A percentile compares a stretch with the other conserved stretches of the same genome.
These are phyloP conservation scores for Chrysoperla carnea DNA, from an alignment of 1,140 invertebrate species.

Conservation along the genomic window DNA sequence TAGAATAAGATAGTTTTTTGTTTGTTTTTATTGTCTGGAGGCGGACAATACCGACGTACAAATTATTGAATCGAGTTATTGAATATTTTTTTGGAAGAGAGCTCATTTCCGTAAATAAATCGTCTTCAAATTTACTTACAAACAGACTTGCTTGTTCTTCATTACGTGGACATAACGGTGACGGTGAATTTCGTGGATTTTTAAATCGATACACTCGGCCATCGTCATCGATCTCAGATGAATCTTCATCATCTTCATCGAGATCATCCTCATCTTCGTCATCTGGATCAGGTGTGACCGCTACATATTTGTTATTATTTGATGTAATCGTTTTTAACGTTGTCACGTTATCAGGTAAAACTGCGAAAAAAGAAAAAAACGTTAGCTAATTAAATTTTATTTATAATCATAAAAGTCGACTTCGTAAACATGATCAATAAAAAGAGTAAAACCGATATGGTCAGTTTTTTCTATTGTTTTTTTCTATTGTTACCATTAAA, in stretches of 20 bases:
- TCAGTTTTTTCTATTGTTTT: too few relatives aligned
- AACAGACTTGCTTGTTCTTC: slow-evolving; percentile 48
- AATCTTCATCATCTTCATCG: slow-evolving; percentile 35
- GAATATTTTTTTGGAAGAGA: too few relatives aligned
- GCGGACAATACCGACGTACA: too few relatives aligned
- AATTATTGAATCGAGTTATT: too few relatives aligned
- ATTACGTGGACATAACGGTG: slow-evolving; percentile 61
- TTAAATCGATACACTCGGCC: slow-evolving; percentile 52
- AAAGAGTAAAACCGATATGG: too few relatives aligned
- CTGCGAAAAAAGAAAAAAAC: not conserved
- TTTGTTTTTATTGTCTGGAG: too few relatives aligned
- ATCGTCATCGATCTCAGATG: slow-evolving; percentile 44
- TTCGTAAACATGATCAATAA: too few relatives aligned
- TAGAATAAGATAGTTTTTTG: too few relatives aligned
- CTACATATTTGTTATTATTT: slow-evolving; percentile 4
- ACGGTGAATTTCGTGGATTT: slow-evolving; percentile 75
- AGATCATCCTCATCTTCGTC: slow-evolving; percentile 38
- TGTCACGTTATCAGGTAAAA: not conserved
- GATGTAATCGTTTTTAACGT: not conserved
- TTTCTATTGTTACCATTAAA: too few relatives aligned
- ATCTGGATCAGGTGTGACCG: slow-evolving; percentile 29
- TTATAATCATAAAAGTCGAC: too few relatives aligned
- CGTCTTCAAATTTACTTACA: slow-evolving; percentile 20
- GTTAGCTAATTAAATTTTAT: too few relatives aligned
- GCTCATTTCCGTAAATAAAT: too few relatives aligned